Base-by-base conservation (phyloP, 1,140 invertebrate genomes). In the Fopius arisanus region DNA sequence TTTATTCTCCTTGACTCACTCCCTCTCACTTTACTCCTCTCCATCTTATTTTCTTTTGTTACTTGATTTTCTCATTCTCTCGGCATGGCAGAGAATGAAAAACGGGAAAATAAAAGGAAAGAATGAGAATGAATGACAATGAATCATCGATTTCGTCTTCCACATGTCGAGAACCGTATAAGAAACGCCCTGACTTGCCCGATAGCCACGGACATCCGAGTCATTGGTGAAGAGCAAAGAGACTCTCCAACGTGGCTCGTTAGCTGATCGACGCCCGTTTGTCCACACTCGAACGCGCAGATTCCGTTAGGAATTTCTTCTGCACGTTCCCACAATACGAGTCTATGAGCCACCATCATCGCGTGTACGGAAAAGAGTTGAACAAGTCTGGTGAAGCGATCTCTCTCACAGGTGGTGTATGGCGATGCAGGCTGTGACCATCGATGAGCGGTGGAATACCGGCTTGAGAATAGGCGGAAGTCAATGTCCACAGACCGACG, bases 251-350 rank as follows among this genome's bases (percentile, higher is more conserved):
- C 37, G 21, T 29, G 62, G 62, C 70, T 72, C 70, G 63, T 72
- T 54, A 77, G 37, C 54, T 41, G 70, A 65, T 67, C 68, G 14
- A 43, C 72, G 54, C 28, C 59, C 69, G 59, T 43, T n/a, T 70
- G 72, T 74, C 67, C 51, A 76, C 70, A 72, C 77, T 78, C 65
- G 74, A 75, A 70, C 65, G 68, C 26, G 70, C 73, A 14, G 74
- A 78, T 78, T 78, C 80, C 79, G 80, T 82, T 82, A 82, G 80
- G 81, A 81, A 82, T 82, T 79, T 80, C 76, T 65, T 65, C 78
- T 78, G 68, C 67, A 70, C 73, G 78, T 79, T 81, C 77, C 75
- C 78, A 77, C 69, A 80, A 78, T 67, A 31, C 65, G 67, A 59
- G 54, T 59, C 54, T 59, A 59, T 59, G 54, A 59, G 14, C 54